Evolutionary conservation across 1,140 invertebrate species (phyloP).

Genomic region (Cherax quadricarinatus): DNA sequence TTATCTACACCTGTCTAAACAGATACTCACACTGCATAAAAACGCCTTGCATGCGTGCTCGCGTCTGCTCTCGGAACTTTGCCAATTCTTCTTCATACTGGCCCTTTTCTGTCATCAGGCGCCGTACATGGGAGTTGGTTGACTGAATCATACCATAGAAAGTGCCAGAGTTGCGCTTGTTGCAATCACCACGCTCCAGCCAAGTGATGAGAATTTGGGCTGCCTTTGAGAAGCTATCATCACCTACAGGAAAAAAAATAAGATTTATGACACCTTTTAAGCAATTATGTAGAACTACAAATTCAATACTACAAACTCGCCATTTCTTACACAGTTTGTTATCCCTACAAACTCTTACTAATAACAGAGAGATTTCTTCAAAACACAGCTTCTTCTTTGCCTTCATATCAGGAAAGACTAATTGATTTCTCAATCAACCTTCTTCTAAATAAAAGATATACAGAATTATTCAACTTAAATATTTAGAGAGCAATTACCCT

Average conservation of each 20-base stretch:
- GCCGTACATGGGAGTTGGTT: slow-evolving; percentile 91
- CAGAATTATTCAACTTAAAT: neutral
- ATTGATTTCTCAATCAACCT: neutral
- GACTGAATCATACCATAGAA: slow-evolving; percentile 97
- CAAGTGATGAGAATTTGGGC: slow-evolving; percentile 88
- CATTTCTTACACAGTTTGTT: too few species aligned
- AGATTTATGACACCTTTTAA: too few species aligned
- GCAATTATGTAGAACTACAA: too few species aligned
- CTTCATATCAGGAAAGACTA: neutral
- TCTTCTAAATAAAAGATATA: neutral
- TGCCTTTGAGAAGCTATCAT: slow-evolving; percentile 79
- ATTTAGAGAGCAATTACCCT: slow-evolving; percentile 13
- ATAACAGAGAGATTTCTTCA: too few species aligned
- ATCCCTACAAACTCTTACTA: too few species aligned
- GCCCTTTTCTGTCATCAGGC: slow-evolving; percentile 89
- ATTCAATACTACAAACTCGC: too few species aligned
- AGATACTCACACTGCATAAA: slow-evolving; percentile 89
- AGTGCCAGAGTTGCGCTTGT: slow-evolving; percentile 89
- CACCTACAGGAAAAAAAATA: slow-evolving; percentile 74
- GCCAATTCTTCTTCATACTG: slow-evolving; percentile 91
- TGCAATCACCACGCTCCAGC: slow-evolving; percentile 94
- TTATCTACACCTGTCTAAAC: neutral
- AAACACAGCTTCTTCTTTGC: too few species aligned
- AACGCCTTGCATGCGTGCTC: slow-evolving; percentile 87
- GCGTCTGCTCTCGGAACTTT: slow-evolving; percentile 86